These are phyloP conservation scores for Carposina sasakii DNA, from an alignment of 1,140 invertebrate genomes.

Conservation along the genomic window DNA sequence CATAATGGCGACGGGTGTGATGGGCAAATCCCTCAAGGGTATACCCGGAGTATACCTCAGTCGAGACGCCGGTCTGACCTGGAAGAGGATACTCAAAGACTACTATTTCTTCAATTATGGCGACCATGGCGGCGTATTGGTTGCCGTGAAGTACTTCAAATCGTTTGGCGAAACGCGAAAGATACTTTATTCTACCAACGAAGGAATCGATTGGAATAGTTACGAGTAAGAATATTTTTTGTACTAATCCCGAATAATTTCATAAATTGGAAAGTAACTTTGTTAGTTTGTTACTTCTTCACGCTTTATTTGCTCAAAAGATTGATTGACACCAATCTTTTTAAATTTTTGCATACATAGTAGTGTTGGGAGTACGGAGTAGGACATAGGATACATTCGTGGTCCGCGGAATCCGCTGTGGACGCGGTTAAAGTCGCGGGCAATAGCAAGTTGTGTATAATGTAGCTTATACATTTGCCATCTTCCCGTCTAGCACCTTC, in stretches of 20 bases:
- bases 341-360: too few species aligned
- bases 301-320: constrained; percentile 10
- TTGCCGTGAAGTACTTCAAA: constrained; percentile 88
- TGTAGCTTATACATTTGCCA: too few species aligned
- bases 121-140: constrained; percentile 91
- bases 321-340: too few species aligned
- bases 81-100: constrained; percentile 87
- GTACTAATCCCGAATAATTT: too few species aligned
- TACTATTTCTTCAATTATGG: constrained; percentile 92
- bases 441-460: too few species aligned
- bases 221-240: constrained; percentile 60
- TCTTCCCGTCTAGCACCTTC: too few species aligned
- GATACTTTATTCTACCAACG: constrained; percentile 88
- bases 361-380: too few species aligned
- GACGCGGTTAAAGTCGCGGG: too few species aligned
- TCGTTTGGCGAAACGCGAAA: constrained; percentile 81
- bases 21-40: constrained; percentile 85
- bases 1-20: constrained; percentile 88
- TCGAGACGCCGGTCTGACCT: constrained; percentile 87
- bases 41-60: constrained; percentile 88
- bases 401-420: too few species aligned
- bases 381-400: too few species aligned
- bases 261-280: too few species aligned
- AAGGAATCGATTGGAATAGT: constrained; percentile 86
- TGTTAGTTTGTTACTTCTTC: too few species aligned